Conservation (phyloP, 2,113 vertebrate genomes). For the Serilophus lunatus region DNA sequence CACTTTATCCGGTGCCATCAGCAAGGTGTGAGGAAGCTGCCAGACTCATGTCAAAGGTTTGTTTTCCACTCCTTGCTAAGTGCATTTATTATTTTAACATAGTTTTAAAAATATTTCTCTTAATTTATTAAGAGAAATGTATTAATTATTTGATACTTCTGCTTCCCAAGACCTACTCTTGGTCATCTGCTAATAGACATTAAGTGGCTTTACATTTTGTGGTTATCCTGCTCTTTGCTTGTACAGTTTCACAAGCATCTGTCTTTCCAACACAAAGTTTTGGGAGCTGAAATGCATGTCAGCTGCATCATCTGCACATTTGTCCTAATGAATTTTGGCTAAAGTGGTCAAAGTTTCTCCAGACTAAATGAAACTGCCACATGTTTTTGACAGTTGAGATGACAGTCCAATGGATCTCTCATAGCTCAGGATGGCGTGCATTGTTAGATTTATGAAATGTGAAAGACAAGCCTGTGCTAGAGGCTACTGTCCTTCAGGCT, state of each 20-base stretch:
- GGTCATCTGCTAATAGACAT: background rate
- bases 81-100: background rate
- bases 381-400: constrained; percentile 6
- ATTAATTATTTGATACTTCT: background rate
- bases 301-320: background rate
- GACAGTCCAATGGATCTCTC: background rate
- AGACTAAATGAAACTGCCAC: background rate
- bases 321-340: constrained; percentile 12
- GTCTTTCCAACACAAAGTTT: rapidly evolving
- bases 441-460: constrained; percentile 2
- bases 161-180: background rate
- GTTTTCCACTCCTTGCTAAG: background rate
- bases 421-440: background rate
- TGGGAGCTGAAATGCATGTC: background rate
- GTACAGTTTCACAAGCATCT: background rate
- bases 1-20: background rate
- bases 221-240: background rate
- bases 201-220: background rate
- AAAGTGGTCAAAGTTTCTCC: background rate
- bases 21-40: background rate
- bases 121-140: no score
- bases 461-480: background rate
- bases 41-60: background rate
- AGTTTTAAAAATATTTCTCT: background rate
- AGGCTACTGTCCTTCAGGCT: background rate